These are phyloP conservation scores for Holothuria glaberrima DNA, from an alignment of 35 echinoderm and acorn worm genomes.

Conservation along the genomic window DNA sequence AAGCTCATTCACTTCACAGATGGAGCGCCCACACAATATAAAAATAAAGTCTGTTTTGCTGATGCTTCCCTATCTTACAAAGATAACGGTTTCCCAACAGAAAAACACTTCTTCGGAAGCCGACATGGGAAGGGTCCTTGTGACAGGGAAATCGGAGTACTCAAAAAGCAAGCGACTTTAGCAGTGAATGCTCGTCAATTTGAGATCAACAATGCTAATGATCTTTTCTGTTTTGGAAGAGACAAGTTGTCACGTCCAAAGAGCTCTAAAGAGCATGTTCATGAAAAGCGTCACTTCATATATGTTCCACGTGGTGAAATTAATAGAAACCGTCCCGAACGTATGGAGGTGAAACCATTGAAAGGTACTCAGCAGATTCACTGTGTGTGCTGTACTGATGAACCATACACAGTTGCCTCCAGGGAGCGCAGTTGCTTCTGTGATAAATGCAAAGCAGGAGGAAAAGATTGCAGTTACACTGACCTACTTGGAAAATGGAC, in stretches of 20 bases:
- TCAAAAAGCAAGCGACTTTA: slow-evolving; percentile 49
- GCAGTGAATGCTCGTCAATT: slow-evolving; percentile 23
- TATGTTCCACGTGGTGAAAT: slow-evolving; percentile 8
- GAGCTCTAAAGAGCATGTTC: background rate
- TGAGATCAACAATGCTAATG: background rate
- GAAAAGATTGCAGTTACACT: too few relatives aligned
- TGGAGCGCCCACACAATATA: slow-evolving; percentile 67
- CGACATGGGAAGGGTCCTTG: slow-evolving; percentile 73
- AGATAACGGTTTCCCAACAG: slow-evolving; percentile 55
- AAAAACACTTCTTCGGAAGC: slow-evolving; percentile 74
- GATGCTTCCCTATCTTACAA: slow-evolving; percentile 23
- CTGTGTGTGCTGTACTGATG: background rate
- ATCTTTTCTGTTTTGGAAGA: slow-evolving; percentile 26
- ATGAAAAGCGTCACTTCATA: background rate
- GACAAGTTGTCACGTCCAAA: slow-evolving; percentile 7
- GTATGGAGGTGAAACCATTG: background rate
- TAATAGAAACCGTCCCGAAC: background rate
- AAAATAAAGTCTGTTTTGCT: slow-evolving; percentile 53
- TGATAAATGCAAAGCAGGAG: background rate
- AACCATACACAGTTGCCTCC: background rate
- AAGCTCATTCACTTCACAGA: slow-evolving; percentile 34
- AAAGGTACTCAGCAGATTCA: background rate
- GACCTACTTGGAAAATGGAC: too few relatives aligned
- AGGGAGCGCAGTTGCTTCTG: background rate
- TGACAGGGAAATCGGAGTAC: slow-evolving; percentile 74